Base-by-base conservation (phyloP, 1,140 invertebrate species). In the Anadara kagoshimensis region DNA sequence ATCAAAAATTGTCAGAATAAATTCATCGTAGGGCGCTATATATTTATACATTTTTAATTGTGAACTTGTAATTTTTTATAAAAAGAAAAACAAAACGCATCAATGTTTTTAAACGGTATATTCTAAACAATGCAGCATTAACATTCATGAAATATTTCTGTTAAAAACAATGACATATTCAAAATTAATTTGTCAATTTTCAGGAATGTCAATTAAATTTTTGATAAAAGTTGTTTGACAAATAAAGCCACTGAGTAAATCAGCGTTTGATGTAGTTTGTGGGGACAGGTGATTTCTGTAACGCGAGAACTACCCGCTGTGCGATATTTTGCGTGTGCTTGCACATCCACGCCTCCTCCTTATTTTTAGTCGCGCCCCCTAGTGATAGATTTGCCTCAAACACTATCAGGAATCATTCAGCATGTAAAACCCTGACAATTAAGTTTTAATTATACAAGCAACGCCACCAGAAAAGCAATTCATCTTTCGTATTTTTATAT, bases 381-480 rank as follows among this genome's bases (percentile, higher is more conserved):
- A 58, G 56, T 66, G 66, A 54, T 64, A 29, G 51, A 58, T 56
- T 57, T 64, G 73, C 67, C 61, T 66, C 53, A 68, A 69, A 57
- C 54, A 64, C 58, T 65, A 54, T 66, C 64, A 43, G 29, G 47
- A 59, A 61, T 74, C 58, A 69, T 66, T 59, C 57, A 57, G 58
- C 44, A 51, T 59, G 67, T 47, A 61, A 47, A 41, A 44, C 41
- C 22, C 66, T 36, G 61, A 64, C 69, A 75, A 75, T 75, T 75
- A 68, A 66, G 73, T 67, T 68, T 67, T 75, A 75, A 75, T 75
- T 75, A 75, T 75, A 56, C 41, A 69, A 53, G 66, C 61, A 69
- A 22, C 56, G 67, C 59, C 66, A 75, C 59, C 67, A 63, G 59
- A 57, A 57, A 58, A 63, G 61, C 51, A 57, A 69, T 75, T 68